Conservation (phyloP, 2,888 invertebrate genomes). For the Branchipolynoe longqiensis region DNA sequence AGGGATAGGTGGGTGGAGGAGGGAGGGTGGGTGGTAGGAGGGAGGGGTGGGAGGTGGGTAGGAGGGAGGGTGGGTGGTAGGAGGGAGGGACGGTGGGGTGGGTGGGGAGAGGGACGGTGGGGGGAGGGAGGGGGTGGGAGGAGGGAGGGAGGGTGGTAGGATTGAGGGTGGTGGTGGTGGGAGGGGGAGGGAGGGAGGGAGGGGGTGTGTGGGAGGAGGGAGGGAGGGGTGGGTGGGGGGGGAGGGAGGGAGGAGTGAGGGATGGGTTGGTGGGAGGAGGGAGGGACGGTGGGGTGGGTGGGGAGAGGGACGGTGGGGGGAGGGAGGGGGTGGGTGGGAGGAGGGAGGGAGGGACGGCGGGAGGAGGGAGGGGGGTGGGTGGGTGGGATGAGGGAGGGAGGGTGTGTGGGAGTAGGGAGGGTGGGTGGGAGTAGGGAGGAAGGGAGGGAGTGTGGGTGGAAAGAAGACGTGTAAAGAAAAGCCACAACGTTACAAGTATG, state of each 20-base stretch:
- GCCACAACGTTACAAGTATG: no score
- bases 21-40: no score
- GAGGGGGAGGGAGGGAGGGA: no score
- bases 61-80: no score
- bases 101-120: background rate
- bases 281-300: background rate
- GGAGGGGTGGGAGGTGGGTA: no score
- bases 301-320: background rate
- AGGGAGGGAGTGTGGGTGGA: background rate
- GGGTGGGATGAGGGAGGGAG: background rate
- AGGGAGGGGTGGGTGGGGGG: background rate
- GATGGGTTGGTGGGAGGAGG: background rate
- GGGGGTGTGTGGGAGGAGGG: no score
- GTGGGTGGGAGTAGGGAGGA: background rate
- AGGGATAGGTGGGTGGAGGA: no score
- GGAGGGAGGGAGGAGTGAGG: background rate
- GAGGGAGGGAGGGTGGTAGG: no score
- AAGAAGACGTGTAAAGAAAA: background rate
- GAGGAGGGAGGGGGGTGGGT: background rate
- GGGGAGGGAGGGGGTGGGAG: background rate
- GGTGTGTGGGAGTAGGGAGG: background rate
- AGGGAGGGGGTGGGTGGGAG: background rate
- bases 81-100: no score
- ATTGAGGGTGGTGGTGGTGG: no score
- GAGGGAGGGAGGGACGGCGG: background rate